These are phyloP conservation scores for Delphinapterus leucas DNA, from an alignment of 2,113 vertebrate genomes.

Conservation along the genomic window DNA sequence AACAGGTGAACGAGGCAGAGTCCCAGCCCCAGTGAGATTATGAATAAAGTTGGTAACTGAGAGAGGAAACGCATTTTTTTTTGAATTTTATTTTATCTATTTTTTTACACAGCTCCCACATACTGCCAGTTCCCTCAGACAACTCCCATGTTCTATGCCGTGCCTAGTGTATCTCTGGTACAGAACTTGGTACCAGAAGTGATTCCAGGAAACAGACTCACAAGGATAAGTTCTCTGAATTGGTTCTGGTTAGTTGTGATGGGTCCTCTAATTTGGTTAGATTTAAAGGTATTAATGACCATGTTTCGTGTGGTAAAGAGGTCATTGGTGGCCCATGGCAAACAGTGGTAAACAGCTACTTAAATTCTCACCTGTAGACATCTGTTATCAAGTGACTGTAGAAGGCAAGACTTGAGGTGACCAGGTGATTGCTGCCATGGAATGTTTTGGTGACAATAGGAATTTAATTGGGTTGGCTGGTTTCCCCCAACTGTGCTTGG, in stretches of 20 bases:
- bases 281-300: background rate
- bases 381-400: background rate
- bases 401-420: background rate
- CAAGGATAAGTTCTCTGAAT: background rate
- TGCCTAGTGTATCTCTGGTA: background rate
- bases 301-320: background rate
- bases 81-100: background rate
- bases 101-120: background rate
- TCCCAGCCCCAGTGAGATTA: background rate
- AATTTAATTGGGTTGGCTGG: background rate
- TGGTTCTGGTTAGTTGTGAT: background rate
- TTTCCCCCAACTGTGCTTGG: background rate
- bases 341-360: background rate
- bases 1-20: background rate
- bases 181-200: background rate
- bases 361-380: background rate
- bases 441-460: background rate
- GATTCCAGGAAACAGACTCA: background rate
- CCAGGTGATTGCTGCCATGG: background rate
- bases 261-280: background rate
- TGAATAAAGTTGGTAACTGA: background rate
- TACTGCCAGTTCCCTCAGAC: background rate
- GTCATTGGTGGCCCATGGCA: background rate
- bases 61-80: background rate
- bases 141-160: background rate